phyloP scores from a whole-genome alignment of 2,888 invertebrate species.

The Parapristionchus giblindavisi region DNA sequence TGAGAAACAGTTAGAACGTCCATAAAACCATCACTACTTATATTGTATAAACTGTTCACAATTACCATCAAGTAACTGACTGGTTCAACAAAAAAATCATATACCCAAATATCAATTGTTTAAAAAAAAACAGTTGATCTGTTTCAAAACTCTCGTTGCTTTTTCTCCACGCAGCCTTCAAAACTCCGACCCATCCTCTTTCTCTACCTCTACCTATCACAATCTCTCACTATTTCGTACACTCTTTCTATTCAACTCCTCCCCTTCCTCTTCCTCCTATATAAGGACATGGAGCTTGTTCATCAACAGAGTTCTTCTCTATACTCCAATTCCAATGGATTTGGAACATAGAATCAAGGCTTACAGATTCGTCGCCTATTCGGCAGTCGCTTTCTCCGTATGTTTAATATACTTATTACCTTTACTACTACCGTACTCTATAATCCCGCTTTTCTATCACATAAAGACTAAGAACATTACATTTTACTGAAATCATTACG shows the following conservation, averaged over 20 bases:
- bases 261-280: conserved; percentile 1
- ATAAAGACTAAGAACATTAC: background rate
- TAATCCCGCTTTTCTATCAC: background rate
- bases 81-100: background rate
- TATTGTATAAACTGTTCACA: too few species aligned
- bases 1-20: too few species aligned
- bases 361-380: conserved; percentile 52
- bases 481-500: too few species aligned
- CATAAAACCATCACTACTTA: too few species aligned
- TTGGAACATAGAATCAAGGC: conserved; percentile 50
- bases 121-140: background rate
- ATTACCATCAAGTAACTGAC: too few species aligned
- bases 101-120: too few species aligned
- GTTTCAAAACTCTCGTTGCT: background rate
- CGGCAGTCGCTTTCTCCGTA: conserved; percentile 48
- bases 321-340: conserved; percentile 42
- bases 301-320: conserved; percentile 23
- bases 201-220: background rate
- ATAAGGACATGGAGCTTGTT: background rate
- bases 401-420: background rate
- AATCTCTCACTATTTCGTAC: background rate
- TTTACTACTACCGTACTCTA: background rate
- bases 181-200: conserved; percentile 5
- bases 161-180: background rate
- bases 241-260: background rate